These are phyloP conservation scores for Coenobita brevimanus DNA, from an alignment of 1,140 invertebrate genomes.

Conservation along the genomic window DNA sequence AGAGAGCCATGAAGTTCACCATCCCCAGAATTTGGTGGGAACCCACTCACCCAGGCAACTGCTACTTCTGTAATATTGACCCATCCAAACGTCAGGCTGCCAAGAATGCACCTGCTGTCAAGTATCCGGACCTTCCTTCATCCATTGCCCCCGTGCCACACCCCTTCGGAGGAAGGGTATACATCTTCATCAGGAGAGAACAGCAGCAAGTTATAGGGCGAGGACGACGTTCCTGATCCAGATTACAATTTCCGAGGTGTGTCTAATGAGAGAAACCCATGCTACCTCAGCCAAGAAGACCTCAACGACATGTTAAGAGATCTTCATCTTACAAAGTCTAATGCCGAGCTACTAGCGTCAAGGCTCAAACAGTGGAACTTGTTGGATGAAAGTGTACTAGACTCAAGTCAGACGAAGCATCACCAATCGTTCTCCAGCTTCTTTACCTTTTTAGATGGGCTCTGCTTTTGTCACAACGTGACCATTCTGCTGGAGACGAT, in stretches of 20 bases:
- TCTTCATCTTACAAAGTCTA: constrained; percentile 67
- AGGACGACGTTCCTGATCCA: constrained; percentile 5
- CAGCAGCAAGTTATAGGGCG: constrained; percentile 14
- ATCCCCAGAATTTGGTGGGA: too few relatives aligned
- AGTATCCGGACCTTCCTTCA: too few relatives aligned
- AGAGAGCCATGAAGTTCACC: constrained; percentile 69
- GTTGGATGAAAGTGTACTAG: too few relatives aligned
- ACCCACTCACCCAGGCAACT: constrained; percentile 69
- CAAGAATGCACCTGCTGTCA: constrained; percentile 65
- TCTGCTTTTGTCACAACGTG: constrained; percentile 16
- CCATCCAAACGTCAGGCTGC: constrained; percentile 68
- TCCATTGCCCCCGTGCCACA: too few relatives aligned
- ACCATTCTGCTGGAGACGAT: neutral
- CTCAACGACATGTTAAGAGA: constrained; percentile 50
- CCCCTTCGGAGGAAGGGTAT: too few relatives aligned
- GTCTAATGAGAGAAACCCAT: constrained; percentile 61
- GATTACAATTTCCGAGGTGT: too few relatives aligned
- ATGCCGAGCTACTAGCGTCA: too few relatives aligned
- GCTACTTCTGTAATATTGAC: constrained; percentile 70
- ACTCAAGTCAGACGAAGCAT: too few relatives aligned
- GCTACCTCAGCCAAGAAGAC: too few relatives aligned
- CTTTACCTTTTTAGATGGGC: constrained; percentile 3
- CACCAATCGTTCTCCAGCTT: too few relatives aligned
- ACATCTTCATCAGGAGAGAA: too few relatives aligned
- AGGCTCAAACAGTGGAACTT: too few relatives aligned